A percentile compares a stretch with the other conserved stretches of the same genome.
These are phyloP conservation scores for Numenius phaeopus DNA, from an alignment of 2,797 vertebrate species.

Conservation along the genomic window DNA sequence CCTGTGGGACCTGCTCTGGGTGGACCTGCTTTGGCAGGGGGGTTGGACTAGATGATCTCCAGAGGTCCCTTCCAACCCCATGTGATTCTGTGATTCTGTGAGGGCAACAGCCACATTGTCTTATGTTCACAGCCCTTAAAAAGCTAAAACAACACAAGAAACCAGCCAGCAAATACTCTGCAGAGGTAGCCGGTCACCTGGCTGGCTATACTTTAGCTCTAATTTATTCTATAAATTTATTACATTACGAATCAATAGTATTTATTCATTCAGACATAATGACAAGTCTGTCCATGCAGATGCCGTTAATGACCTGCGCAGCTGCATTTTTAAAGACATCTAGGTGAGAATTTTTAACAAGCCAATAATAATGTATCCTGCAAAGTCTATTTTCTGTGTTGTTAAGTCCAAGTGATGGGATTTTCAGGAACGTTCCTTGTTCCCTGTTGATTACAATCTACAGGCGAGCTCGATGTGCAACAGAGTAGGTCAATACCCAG, in stretches of 20 bases:
- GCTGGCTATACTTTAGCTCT: neutral
- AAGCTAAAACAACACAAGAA: neutral
- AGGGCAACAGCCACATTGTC: neutral
- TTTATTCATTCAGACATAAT: neutral
- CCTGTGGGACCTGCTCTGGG: too few species aligned
- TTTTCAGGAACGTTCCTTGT: slow-evolving; percentile 12
- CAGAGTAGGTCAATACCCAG: neutral
- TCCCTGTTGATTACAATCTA: neutral
- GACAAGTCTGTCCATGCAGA: neutral
- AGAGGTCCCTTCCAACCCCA: too few species aligned
- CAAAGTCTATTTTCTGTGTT: neutral
- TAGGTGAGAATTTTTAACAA: slow-evolving; percentile 14
- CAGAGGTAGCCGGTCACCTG: neutral
- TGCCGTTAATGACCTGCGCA: neutral
- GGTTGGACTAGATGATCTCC: too few species aligned
- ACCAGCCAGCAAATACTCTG: neutral
- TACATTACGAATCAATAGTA: neutral
- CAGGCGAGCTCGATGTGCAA: neutral
- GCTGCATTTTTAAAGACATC: neutral
- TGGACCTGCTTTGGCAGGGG: too few species aligned
- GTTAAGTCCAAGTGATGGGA: neutral
- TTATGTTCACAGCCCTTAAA: neutral
- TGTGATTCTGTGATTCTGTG: too few species aligned
- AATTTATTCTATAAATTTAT: neutral
- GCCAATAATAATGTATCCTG: neutral